These are phyloP conservation scores for Linurgus olivaceus DNA, from an alignment of 2,797 vertebrate species.

Conservation along the genomic window DNA sequence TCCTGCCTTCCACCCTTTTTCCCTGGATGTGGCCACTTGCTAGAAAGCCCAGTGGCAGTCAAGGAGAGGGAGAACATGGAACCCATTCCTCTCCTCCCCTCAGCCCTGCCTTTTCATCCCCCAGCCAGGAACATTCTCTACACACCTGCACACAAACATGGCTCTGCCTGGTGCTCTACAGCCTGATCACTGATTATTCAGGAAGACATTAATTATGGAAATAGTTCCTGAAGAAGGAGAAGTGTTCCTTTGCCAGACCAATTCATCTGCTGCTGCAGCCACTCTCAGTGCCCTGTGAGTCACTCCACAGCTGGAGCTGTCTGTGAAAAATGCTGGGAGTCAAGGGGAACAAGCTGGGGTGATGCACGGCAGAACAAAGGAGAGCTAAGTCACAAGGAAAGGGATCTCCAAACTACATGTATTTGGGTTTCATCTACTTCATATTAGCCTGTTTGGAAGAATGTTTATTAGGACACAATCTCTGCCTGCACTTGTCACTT, in stretches of 20 bases:
- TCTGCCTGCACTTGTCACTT: neutral
- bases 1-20: neutral
- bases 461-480: neutral
- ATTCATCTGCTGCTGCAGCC: neutral
- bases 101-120: neutral
- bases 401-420: neutral
- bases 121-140: neutral
- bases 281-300: neutral
- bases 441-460: neutral
- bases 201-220: neutral
- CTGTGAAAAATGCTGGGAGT: neutral
- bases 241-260: neutral
- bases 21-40: neutral
- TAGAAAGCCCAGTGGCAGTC: neutral
- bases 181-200: neutral
- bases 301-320: neutral
- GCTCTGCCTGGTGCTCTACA: neutral
- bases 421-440: neutral
- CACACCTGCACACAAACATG: accelerated
- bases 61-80: neutral
- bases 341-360: neutral
- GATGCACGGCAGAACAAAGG: neutral
- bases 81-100: neutral
- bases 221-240: neutral
- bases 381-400: neutral